phyloP scores from a whole-genome alignment of 2,888 invertebrate species.

The Hemithea aestivaria region DNA sequence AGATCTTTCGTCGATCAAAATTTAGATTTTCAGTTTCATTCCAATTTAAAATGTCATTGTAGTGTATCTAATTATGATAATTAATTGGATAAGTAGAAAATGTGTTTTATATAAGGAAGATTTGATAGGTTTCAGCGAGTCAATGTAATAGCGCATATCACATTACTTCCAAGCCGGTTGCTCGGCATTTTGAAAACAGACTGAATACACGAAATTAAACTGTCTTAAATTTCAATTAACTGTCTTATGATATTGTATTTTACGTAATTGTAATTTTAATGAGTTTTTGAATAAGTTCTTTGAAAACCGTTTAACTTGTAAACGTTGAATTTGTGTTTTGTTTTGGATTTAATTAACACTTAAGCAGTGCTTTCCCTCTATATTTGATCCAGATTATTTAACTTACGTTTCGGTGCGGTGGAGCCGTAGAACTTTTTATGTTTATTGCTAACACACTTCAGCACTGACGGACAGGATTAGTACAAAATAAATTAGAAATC shows the following conservation, averaged over 20 bases:
- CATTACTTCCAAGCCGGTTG: slow-evolving; percentile 23
- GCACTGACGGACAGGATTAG: too few relatives aligned
- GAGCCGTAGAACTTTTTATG: too few relatives aligned
- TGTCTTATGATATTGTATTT: slow-evolving; percentile 44
- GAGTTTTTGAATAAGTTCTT: slow-evolving; percentile 6
- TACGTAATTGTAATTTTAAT: slow-evolving; percentile 17
- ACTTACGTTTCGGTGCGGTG: too few relatives aligned
- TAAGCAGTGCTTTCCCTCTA: too few relatives aligned
- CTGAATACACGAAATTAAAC: slow-evolving; percentile 24
- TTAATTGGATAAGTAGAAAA: slow-evolving; percentile 12
- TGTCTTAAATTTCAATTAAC: slow-evolving; percentile 21
- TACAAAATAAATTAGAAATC: too few relatives aligned
- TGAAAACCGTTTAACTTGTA: slow-evolving; percentile 7
- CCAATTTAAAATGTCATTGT: too few relatives aligned
- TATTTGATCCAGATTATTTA: too few relatives aligned
- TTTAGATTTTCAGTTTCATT: too few relatives aligned
- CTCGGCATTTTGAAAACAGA: slow-evolving; percentile 28
- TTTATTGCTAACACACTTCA: too few relatives aligned
- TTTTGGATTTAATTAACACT: slow-evolving; percentile 9
- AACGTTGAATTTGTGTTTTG: slow-evolving; percentile 4
- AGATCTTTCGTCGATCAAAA: too few relatives aligned
- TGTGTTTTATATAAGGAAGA: slow-evolving; percentile 5
- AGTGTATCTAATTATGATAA: slow-evolving; percentile 1
- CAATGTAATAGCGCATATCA: slow-evolving; percentile 39
- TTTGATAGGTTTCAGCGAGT: slow-evolving; percentile 5